phyloP scores from a whole-genome alignment of 2,888 invertebrate genomes.

The Agonum fuliginosum region DNA sequence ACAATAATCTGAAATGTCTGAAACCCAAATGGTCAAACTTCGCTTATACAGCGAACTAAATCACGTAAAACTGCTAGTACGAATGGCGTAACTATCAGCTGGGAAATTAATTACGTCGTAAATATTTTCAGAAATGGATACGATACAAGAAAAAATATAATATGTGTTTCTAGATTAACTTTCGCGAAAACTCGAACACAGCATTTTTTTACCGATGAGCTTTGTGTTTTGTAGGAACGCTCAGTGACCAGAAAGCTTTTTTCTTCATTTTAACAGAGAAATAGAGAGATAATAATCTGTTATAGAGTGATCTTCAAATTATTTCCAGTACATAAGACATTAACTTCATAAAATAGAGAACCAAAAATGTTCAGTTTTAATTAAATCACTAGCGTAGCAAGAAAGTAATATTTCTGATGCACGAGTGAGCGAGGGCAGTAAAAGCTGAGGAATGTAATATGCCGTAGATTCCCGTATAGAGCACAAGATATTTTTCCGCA shows the following conservation, averaged over 20 bases:
- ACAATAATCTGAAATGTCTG: background rate
- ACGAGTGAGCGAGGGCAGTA: no score
- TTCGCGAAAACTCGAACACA: conserved; percentile 23
- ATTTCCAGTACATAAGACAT: no score
- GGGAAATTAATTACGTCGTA: conserved; percentile 50
- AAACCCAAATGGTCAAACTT: conserved; percentile 33
- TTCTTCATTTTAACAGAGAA: background rate
- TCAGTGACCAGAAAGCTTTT: background rate
- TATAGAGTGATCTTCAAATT: no score
- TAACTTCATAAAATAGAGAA: no score
- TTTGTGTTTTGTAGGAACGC: conserved; percentile 11
- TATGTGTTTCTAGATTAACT: conserved; percentile 46
- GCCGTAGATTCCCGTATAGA: no score
- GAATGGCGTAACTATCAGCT: conserved; percentile 41
- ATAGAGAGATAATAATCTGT: conserved; percentile 7
- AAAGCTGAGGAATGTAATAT: no score
- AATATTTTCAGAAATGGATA: conserved; percentile 51
- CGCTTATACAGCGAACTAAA: conserved; percentile 31
- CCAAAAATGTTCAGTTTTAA: no score
- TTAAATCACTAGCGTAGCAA: no score
- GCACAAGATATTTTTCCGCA: no score
- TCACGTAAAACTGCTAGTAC: conserved; percentile 47
- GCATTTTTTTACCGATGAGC: conserved; percentile 42
- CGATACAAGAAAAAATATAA: conserved; percentile 49
- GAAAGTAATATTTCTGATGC: no score